phyloP scores from a whole-genome alignment of 2,113 vertebrate genomes.

The Elanus axillaris region DNA sequence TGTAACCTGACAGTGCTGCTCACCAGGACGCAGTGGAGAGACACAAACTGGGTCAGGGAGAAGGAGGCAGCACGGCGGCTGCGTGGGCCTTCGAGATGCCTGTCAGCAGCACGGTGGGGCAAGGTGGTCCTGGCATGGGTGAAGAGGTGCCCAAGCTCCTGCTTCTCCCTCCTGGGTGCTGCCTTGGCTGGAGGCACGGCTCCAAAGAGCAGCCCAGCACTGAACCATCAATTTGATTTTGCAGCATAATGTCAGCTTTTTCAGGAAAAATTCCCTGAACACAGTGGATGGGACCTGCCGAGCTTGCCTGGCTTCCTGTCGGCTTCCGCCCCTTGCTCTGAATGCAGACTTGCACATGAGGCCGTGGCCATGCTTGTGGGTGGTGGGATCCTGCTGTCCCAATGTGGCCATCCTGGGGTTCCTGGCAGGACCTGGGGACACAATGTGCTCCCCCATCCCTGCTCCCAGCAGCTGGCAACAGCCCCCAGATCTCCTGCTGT shows the following conservation, averaged over 20 bases:
- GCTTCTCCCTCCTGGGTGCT: fast-evolving
- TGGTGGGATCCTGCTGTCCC: background rate
- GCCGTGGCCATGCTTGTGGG: fast-evolving
- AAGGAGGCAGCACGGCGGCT: fast-evolving
- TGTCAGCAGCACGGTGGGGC: fast-evolving
- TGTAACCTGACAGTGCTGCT: background rate
- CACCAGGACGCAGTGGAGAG: background rate
- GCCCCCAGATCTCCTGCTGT: background rate
- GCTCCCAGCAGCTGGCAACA: background rate
- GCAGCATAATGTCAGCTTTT: background rate
- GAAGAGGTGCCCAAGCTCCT: background rate
- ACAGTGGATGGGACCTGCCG: fast-evolving
- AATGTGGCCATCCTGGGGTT: fast-evolving
- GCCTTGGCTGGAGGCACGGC: background rate
- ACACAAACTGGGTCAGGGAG: background rate
- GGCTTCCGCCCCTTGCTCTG: background rate
- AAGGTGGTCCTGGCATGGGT: background rate
- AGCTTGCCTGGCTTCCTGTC: background rate
- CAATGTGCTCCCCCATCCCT: background rate
- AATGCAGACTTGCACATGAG: fast-evolving
- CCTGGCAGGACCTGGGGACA: background rate
- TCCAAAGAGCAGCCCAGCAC: background rate
- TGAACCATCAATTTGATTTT: background rate
- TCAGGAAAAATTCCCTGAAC: background rate
- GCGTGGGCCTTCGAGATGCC: fast-evolving